A percentile compares a stretch with the other conserved stretches of the same genome.
Evolutionary conservation across 2,113 vertebrate species (phyloP).

Genomic region (Oostethus manadensis): DNA sequence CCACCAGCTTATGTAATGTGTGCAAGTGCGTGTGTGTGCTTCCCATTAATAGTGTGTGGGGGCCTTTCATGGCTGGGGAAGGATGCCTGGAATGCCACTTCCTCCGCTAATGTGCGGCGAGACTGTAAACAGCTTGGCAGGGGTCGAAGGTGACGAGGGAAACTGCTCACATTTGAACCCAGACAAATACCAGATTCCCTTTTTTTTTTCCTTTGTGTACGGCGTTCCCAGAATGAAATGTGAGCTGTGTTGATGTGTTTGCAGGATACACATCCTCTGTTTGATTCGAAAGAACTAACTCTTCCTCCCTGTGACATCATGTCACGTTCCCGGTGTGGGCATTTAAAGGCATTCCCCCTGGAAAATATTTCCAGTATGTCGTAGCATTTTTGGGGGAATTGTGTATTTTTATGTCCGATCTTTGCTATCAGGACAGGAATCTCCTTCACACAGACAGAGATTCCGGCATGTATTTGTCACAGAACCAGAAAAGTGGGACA

Average conservation of each 20-base stretch:
- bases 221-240: conserved; percentile 55
- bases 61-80: conserved; percentile 35
- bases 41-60: neutral
- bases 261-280: conserved; percentile 53
- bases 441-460: too few relatives aligned
- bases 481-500: too few relatives aligned
- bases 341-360: conserved; percentile 50
- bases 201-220: neutral
- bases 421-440: too few relatives aligned
- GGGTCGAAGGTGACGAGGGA: conserved; percentile 48
- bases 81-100: conserved; percentile 54
- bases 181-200: conserved; percentile 52
- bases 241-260: conserved; percentile 65
- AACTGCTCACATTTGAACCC: conserved; percentile 45
- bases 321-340: conserved; percentile 57
- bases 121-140: conserved; percentile 46
- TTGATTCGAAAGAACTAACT: conserved; percentile 23
- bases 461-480: too few relatives aligned
- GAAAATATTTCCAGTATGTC: conserved; percentile 56
- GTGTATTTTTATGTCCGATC: neutral
- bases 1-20: conserved; percentile 24
- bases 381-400: neutral
- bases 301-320: conserved; percentile 31
- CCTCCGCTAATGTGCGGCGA: conserved; percentile 44
- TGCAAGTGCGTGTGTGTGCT: neutral